Evolutionary conservation across 2,113 vertebrate genomes (phyloP).

Genomic region (Aplodontia rufa): DNA sequence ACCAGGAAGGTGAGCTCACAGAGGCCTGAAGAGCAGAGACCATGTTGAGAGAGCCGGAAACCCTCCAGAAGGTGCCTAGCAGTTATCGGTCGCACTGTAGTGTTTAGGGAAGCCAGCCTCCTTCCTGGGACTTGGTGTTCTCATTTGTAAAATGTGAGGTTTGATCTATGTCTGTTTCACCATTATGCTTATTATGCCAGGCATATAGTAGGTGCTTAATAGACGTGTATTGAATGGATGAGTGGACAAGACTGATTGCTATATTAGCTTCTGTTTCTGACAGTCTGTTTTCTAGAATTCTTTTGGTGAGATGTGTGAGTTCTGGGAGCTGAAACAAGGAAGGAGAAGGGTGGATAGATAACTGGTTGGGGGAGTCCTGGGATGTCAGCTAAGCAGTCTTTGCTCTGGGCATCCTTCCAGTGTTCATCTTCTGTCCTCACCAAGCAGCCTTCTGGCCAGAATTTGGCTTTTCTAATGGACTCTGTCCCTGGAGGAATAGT

Average conservation of each 20-base stretch:
- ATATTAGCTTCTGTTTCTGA: background rate
- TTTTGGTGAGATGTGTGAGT: background rate
- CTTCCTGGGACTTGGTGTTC: background rate
- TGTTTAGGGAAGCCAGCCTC: background rate
- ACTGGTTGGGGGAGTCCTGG: background rate
- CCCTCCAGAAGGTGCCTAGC: background rate
- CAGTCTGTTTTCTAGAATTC: background rate
- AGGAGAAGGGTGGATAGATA: background rate
- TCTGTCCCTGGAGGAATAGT: slow-evolving; percentile 1
- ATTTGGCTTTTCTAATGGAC: slow-evolving; percentile 24
- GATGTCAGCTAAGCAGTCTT: background rate
- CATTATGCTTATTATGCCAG: background rate
- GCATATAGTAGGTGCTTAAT: background rate
- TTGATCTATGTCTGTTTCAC: background rate
- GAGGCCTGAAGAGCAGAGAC: background rate
- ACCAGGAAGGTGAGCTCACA: background rate
- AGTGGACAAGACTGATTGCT: background rate
- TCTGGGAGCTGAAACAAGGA: background rate
- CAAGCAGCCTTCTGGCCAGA: slow-evolving; percentile 8
- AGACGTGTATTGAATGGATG: background rate
- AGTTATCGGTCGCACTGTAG: background rate
- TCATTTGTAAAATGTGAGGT: background rate
- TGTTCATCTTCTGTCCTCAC: slow-evolving; percentile 1
- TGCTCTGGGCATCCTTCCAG: slow-evolving; percentile 38
- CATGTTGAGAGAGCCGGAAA: background rate